Evolutionary conservation across 2,888 invertebrate genomes (phyloP).

Genomic region (Agriopis leucophaearia): DNA sequence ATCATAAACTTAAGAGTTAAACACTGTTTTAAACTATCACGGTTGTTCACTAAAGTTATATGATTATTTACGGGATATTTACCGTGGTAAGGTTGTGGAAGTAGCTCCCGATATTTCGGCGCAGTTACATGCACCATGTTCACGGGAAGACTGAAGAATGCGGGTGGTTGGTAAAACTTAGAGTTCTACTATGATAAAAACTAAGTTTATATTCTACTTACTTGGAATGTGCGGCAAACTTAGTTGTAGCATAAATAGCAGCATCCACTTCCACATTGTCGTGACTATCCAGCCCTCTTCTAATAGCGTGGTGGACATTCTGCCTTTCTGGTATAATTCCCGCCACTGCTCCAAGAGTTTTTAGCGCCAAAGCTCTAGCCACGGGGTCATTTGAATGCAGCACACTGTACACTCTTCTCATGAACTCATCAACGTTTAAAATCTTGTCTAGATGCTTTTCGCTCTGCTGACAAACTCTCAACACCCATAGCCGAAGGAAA

Average conservation of each 20-base stretch:
- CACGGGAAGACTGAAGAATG: no score
- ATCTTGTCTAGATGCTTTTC: constrained; percentile 98
- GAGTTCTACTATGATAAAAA: neutral
- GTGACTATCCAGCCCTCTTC: constrained; percentile 96
- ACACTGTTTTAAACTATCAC: no score
- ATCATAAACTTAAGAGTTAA: no score
- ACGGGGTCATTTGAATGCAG: constrained; percentile 99
- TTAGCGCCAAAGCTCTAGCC: constrained; percentile 95
- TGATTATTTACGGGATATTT: no score
- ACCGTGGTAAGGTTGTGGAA: no score
- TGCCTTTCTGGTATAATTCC: constrained; percentile 97
- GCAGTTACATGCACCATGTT: no score
- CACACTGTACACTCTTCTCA: constrained; percentile 96
- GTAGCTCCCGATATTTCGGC: no score
- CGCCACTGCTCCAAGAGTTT: constrained; percentile 96
- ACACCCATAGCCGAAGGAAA: constrained; percentile 95
- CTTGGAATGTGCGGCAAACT: constrained; percentile 98
- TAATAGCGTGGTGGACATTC: constrained; percentile 97
- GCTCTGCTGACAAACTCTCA: constrained; percentile 97
- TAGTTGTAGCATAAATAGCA: constrained; percentile 97
- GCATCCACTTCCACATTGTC: constrained; percentile 98
- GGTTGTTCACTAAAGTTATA: no score
- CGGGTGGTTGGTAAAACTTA: no score
- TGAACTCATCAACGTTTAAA: constrained; percentile 95
- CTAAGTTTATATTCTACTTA: constrained; percentile 65